A percentile compares a stretch with the other conserved stretches of the same genome.
These are phyloP conservation scores for Gastrophysa polygoni DNA, from an alignment of 2,888 invertebrate genomes.

Conservation along the genomic window DNA sequence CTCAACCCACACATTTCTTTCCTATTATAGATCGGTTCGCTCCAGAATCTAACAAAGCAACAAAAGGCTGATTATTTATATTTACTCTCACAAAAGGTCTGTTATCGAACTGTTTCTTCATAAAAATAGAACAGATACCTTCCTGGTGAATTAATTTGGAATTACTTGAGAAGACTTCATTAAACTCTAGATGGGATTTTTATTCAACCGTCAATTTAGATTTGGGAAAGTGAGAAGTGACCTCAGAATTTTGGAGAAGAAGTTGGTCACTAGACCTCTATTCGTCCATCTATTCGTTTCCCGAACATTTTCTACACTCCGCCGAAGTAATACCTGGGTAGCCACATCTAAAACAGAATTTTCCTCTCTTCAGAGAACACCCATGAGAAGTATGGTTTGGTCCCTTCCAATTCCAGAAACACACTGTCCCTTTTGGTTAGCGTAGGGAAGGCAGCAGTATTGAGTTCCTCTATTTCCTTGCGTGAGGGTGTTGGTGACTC, in stretches of 20 bases:
- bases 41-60: constrained; percentile 12
- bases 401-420: not conserved
- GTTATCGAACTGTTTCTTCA: constrained; percentile 8
- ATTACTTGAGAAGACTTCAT: too few relatives aligned
- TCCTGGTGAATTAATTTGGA: too few relatives aligned
- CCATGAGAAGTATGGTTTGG: not conserved
- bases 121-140: not conserved
- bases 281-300: constrained; percentile 1
- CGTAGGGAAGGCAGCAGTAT: too few relatives aligned
- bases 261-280: not conserved
- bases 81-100: constrained; percentile 10
- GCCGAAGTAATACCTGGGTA: not conserved
- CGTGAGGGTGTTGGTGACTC: too few relatives aligned
- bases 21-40: constrained; percentile 8
- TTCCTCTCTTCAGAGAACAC: not conserved
- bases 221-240: too few relatives aligned
- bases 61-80: constrained; percentile 3
- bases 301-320: constrained; percentile 9
- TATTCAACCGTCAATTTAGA: too few relatives aligned
- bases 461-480: too few relatives aligned
- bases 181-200: too few relatives aligned
- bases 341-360: constrained; percentile 17
- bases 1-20: too few relatives aligned
- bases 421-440: too few relatives aligned
- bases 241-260: too few relatives aligned